Percentiles rank a stretch among this genome's conserved stretches.
These are phyloP conservation scores for Eustalomyia histrio DNA, from an alignment of 2,888 invertebrate genomes.

Conservation along the genomic window DNA sequence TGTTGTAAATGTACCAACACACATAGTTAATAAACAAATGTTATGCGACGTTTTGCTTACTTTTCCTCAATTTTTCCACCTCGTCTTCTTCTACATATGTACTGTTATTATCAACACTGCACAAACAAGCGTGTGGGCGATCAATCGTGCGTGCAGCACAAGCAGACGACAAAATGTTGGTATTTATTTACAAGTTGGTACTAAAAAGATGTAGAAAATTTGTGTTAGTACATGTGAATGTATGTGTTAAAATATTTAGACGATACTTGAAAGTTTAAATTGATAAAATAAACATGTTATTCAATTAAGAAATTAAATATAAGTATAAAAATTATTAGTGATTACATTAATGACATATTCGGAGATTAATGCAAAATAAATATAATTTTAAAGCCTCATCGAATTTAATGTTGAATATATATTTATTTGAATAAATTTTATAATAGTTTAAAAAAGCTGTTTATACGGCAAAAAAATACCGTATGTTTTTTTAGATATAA, in stretches of 20 bases:
- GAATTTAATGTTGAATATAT: too few species aligned
- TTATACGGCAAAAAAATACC: too few species aligned
- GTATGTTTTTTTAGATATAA: too few species aligned
- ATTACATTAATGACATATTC: background rate
- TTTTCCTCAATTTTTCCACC: background rate
- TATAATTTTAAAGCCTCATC: too few species aligned
- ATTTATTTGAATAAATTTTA: too few species aligned
- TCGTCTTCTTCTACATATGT: constrained; percentile 68
- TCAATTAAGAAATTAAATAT: background rate
- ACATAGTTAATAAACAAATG: constrained; percentile 21
- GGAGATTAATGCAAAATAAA: too few species aligned
- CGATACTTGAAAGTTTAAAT: background rate
- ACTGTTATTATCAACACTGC: constrained; percentile 16
- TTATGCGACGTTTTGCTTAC: constrained; percentile 24
- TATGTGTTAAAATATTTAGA: constrained; percentile 41
- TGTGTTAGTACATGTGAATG: background rate
- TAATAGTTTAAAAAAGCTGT: too few species aligned
- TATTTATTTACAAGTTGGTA: background rate
- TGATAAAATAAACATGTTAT: background rate
- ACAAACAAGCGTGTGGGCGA: constrained; percentile 54
- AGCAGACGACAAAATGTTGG: constrained; percentile 5
- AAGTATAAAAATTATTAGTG: background rate
- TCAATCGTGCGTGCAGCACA: constrained; percentile 53
- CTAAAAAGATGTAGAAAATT: background rate
- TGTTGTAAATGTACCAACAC: constrained; percentile 22